Percentiles rank a stretch among this genome's conserved stretches.
Evolutionary conservation across 2,797 vertebrate species (phyloP).

Genomic region (Epinephelus awoara): DNA sequence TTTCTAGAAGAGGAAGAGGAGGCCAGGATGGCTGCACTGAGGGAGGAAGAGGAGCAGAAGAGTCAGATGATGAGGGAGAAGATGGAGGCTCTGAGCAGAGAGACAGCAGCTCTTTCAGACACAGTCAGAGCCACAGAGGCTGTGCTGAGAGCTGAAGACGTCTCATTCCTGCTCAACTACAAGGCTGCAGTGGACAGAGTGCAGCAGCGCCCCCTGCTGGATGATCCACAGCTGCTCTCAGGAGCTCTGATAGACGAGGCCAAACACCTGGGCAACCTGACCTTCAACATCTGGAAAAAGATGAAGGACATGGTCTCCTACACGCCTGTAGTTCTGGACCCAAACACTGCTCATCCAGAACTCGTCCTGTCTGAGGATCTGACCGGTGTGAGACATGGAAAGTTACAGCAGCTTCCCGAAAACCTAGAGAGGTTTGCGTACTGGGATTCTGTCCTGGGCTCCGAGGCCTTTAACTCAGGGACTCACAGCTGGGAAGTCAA

Average conservation of each 20-base stretch:
- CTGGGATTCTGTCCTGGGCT: constrained; percentile 52
- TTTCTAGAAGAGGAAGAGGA: constrained; percentile 41
- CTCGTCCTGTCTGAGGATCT: constrained; percentile 38
- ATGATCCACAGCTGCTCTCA: constrained; percentile 8
- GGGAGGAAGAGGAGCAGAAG: constrained; percentile 40
- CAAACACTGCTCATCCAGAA: constrained; percentile 46
- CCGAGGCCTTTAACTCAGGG: constrained; percentile 6
- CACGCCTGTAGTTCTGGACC: constrained; percentile 53
- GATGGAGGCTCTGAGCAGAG: background rate
- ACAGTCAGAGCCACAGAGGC: background rate
- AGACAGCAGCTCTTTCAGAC: constrained; percentile 6
- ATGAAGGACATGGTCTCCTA: constrained; percentile 38
- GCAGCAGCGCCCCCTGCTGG: background rate
- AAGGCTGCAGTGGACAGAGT: constrained; percentile 11
- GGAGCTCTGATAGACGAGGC: constrained; percentile 28
- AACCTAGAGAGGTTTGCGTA: constrained; percentile 38
- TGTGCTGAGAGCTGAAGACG: background rate
- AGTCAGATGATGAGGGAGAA: constrained; percentile 20
- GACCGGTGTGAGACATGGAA: constrained; percentile 20
- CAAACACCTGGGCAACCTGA: constrained; percentile 53
- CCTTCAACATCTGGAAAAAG: constrained; percentile 48
- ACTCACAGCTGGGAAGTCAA: constrained; percentile 48
- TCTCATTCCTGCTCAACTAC: background rate
- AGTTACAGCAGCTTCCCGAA: constrained; percentile 26
- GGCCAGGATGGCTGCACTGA: constrained; percentile 22